Percentiles rank a stretch among this genome's conserved stretches.
Conservation (phyloP, 2,797 vertebrate species). For the Characodon lateralis region DNA sequence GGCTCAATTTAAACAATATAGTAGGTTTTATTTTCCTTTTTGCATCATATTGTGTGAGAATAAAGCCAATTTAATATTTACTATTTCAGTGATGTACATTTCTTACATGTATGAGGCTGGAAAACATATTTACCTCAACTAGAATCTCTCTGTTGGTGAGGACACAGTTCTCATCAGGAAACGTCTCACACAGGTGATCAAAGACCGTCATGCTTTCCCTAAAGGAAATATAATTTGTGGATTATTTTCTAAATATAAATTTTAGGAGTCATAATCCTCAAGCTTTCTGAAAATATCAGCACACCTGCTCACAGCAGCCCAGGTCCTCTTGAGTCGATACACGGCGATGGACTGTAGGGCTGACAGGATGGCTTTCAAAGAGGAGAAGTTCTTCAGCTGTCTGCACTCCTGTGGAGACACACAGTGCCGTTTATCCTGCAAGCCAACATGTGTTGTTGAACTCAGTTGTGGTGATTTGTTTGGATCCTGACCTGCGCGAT, state of each 20-base stretch:
- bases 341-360: conserved; percentile 89
- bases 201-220: conserved; percentile 84
- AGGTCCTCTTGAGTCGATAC: conserved; percentile 89
- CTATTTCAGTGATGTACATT: not conserved
- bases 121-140: conserved; percentile 76
- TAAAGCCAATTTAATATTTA: not conserved
- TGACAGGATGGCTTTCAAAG: conserved; percentile 87
- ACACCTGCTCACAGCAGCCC: conserved; percentile 82
- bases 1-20: not conserved
- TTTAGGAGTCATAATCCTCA: not conserved
- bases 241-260: not conserved
- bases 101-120: not conserved
- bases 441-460: not conserved
- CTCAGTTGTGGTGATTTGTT: not conserved
- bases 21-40: not conserved
- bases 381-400: conserved; percentile 88
- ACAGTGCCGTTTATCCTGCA: not conserved
- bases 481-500: conserved; percentile 83
- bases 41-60: not conserved
- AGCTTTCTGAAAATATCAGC: not conserved
- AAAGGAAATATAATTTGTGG: conserved; percentile 23
- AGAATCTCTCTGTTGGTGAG: conserved; percentile 84
- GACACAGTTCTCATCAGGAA: conserved; percentile 90
- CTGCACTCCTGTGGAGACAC: conserved; percentile 80
- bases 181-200: conserved; percentile 87